Evolutionary conservation across 2,888 invertebrate species (phyloP), one percentile per base, ranked within the genome.

Genomic region (Synanthedon vespiformis): DNA sequence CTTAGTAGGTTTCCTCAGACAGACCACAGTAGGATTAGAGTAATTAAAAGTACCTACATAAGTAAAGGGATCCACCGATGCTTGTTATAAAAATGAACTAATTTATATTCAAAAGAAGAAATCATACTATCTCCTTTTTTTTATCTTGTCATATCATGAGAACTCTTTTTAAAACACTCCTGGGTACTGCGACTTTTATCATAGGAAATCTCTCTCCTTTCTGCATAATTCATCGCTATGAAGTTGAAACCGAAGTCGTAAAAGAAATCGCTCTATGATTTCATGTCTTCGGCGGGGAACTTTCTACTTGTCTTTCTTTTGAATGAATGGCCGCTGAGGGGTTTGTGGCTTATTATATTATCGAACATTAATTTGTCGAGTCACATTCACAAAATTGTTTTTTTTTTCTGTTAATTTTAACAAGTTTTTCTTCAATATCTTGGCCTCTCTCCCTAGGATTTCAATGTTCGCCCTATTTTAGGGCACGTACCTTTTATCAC

Each of bases 251-350:
- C 83, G 77, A 82, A 80, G 82, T 84, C 85, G 85, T 86, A 87
- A 86, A 86, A 84, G 85, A 84, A 86, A 87, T 86, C 83, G 84
- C 76, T 85, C 84, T 85, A 85, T 85, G 85, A 87, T 86, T 85
- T 81, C 83, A 80, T 83, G 80, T 83, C 82, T 84, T 82, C 72
- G 78, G 72, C 74, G 74, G 74, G 68, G 77, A 85, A 84, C 74
- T 86, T 86, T 80, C 67, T 73, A 72, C 80, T 80, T 75, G 80
- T 77, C 76, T 77, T 76, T 74, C 76, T 74, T 78, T 78, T 69
- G 74, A 79, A 80, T 78, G 77, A 71, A 73, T 77, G 72, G 72
- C 70, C 68, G 69, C 71, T 62, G 64, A 66, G 64, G 68, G 67
- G 61, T 64, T 61, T 65, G n/a, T 12, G 67, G 61, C 64, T 61